Conservation (phyloP, 1,140 invertebrate species). For the Cataglyphis hispanica region DNA sequence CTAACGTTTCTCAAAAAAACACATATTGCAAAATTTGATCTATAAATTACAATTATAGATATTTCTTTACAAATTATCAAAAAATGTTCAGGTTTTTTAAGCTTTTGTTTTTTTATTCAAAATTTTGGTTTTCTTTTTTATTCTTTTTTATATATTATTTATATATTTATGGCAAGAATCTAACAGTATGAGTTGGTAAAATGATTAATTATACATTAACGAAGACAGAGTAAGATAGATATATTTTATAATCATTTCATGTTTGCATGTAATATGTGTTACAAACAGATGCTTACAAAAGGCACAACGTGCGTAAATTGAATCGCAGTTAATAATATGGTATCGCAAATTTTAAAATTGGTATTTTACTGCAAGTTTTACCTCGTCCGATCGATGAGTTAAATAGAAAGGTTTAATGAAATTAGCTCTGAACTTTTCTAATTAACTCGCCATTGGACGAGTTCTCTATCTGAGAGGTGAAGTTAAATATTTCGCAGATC, state of each 20-base stretch:
- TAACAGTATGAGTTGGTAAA: neutral
- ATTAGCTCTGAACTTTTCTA: slow-evolving; percentile 62
- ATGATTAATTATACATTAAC: neutral
- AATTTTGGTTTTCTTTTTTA: too few species aligned
- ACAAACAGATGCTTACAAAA: neutral
- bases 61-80: neutral
- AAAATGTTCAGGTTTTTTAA: neutral
- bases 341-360: slow-evolving; percentile 8
- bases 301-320: neutral
- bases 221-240: neutral
- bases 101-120: neutral
- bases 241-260: neutral
- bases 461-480: slow-evolving; percentile 2
- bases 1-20: neutral
- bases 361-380: slow-evolving; percentile 33
- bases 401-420: slow-evolving; percentile 57
- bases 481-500: slow-evolving; percentile 26
- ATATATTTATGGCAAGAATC: neutral
- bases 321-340: neutral
- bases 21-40: neutral
- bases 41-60: too few species aligned
- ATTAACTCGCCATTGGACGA: slow-evolving; percentile 31
- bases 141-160: too few species aligned
- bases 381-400: neutral
- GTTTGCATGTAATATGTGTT: neutral